Evolutionary conservation across 1,140 invertebrate species (phyloP).

Genomic region (Neodiprion fabricii): DNA sequence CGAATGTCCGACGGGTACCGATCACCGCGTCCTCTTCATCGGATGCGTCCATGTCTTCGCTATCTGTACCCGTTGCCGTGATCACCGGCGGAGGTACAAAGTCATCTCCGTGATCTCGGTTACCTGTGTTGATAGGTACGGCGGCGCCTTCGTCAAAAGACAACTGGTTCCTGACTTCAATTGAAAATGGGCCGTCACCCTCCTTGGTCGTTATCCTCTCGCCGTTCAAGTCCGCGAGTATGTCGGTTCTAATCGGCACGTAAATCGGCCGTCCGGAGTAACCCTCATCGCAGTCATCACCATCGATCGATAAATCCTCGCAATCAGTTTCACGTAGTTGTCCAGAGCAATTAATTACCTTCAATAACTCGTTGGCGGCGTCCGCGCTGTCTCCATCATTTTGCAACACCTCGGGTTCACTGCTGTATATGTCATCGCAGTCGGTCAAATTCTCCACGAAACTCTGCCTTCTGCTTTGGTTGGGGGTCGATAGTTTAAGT

Average conservation of each 20-base stretch:
- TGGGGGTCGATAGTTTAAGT: constrained; percentile 29
- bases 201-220: constrained; percentile 58
- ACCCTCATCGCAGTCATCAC: constrained; percentile 43
- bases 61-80: constrained; percentile 42
- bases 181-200: constrained; percentile 57
- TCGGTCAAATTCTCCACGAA: constrained; percentile 52
- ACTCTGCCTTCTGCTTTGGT: constrained; percentile 36
- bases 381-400: constrained; percentile 18
- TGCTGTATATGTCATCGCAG: constrained; percentile 54
- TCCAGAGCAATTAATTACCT: constrained; percentile 24
- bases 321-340: constrained; percentile 52
- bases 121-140: neutral
- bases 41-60: constrained; percentile 54
- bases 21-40: constrained; percentile 47
- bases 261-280: constrained; percentile 33
- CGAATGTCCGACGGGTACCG: constrained; percentile 33
- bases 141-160: constrained; percentile 27
- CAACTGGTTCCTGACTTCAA: constrained; percentile 55
- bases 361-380: constrained; percentile 15
- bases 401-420: constrained; percentile 39
- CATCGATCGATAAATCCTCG: constrained; percentile 53
- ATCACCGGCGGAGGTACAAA: neutral
- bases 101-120: neutral
- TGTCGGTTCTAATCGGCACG: constrained; percentile 38
- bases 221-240: constrained; percentile 49